These are phyloP conservation scores for Aphidius ervi DNA, from an alignment of 1,140 invertebrate species.

Conservation along the genomic window DNA sequence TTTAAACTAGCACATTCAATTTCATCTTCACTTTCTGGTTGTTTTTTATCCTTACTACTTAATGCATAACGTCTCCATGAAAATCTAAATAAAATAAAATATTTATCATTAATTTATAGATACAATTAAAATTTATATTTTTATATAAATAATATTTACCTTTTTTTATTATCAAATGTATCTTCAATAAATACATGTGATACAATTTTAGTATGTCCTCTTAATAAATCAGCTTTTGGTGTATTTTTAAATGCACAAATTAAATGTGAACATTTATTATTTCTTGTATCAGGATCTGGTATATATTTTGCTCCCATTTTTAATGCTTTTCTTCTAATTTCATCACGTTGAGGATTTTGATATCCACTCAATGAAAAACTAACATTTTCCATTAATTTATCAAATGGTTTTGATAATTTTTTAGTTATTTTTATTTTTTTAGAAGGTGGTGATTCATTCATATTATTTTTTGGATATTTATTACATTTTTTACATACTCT, in stretches of 20 bases:
- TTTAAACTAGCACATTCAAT: slow-evolving; percentile 28
- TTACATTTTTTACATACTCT: slow-evolving; percentile 31
- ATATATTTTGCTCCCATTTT: slow-evolving; percentile 48
- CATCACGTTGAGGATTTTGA: slow-evolving; percentile 47
- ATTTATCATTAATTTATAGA: not conserved
- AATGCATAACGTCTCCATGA: slow-evolving; percentile 48
- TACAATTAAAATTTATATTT: slow-evolving; percentile 5
- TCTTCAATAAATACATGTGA: slow-evolving; percentile 45
- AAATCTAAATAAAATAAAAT: slow-evolving; percentile 32
- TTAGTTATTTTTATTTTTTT: slow-evolving; percentile 18
- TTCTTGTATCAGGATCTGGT: slow-evolving; percentile 43
- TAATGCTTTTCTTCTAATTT: slow-evolving; percentile 44
- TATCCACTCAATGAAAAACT: slow-evolving; percentile 49
- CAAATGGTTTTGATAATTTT: slow-evolving; percentile 36
- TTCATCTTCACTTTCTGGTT: slow-evolving; percentile 49
- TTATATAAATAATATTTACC: slow-evolving; percentile 31
- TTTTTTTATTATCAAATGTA: slow-evolving; percentile 42
- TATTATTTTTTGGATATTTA: slow-evolving; percentile 8
- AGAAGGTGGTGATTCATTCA: not conserved
- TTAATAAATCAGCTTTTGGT: slow-evolving; percentile 44
- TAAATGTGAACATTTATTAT: slow-evolving; percentile 45
- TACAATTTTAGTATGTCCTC: slow-evolving; percentile 43
- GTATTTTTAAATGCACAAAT: slow-evolving; percentile 51
- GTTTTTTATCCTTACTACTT: slow-evolving; percentile 32
- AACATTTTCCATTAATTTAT: slow-evolving; percentile 39